A percentile compares a stretch with the other conserved stretches of the same genome.
These are phyloP conservation scores for Nudaria mundana DNA, from an alignment of 2,888 invertebrate genomes.

Conservation along the genomic window DNA sequence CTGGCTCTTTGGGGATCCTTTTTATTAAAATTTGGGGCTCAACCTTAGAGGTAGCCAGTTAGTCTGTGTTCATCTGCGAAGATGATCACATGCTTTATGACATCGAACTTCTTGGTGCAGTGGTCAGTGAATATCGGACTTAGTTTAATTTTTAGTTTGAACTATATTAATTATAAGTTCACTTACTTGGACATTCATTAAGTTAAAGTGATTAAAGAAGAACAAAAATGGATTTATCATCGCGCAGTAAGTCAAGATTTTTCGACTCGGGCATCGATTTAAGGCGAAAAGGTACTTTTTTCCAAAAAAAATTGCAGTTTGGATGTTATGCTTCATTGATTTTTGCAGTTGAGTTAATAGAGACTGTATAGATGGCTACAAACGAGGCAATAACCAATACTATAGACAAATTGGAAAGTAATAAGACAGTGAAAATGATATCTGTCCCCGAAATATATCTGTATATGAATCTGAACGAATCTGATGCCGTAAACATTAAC, in stretches of 20 bases:
- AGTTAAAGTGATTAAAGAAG: constrained; percentile 38
- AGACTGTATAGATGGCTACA: constrained; percentile 50
- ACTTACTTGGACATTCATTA: constrained; percentile 26
- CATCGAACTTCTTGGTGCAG: constrained; percentile 46
- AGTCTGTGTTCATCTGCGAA: constrained; percentile 80
- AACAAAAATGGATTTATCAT: constrained; percentile 69
- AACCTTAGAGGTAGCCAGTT: constrained; percentile 71
- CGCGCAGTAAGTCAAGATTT: constrained; percentile 81
- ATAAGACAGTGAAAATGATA: constrained; percentile 80
- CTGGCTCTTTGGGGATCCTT: constrained; percentile 68
- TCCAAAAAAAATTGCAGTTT: constrained; percentile 25
- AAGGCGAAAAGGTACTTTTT: constrained; percentile 74
- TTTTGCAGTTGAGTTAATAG: constrained; percentile 46
- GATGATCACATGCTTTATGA: constrained; percentile 78
- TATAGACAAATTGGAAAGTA: constrained; percentile 79
- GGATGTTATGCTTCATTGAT: constrained; percentile 23
- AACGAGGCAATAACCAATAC: constrained; percentile 74
- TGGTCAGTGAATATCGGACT: constrained; percentile 63
- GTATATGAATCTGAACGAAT: constrained; percentile 69
- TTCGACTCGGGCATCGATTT: constrained; percentile 79
- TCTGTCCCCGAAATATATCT: constrained; percentile 73
- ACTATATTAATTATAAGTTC: constrained; percentile 29
- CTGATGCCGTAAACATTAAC: constrained; percentile 70
- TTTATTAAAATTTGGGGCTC: constrained; percentile 65
- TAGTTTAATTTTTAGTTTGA: constrained; percentile 36